Conservation (phyloP, 2,797 vertebrate genomes). For the Amblyopsis hoosieri region DNA sequence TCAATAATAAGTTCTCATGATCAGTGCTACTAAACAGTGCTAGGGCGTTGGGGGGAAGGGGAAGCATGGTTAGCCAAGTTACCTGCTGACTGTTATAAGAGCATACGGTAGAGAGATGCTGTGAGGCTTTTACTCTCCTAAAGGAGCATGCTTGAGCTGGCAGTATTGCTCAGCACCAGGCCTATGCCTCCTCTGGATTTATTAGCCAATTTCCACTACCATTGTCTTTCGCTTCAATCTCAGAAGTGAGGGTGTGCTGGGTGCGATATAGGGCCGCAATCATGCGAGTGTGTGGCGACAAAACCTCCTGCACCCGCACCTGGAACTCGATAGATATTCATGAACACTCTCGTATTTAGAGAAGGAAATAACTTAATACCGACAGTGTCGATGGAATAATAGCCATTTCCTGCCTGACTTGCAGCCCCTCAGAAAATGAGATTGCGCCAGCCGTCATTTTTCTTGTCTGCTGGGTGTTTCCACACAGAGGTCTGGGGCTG, state of each 20-base stretch:
- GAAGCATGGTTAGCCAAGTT: slow-evolving; percentile 46
- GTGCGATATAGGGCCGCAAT: slow-evolving; percentile 93
- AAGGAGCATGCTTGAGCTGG: slow-evolving; percentile 83
- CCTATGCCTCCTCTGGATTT: slow-evolving; percentile 94
- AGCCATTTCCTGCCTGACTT: slow-evolving; percentile 98
- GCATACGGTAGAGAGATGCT: slow-evolving; percentile 46
- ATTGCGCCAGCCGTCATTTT: slow-evolving; percentile 95
- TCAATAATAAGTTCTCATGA: slow-evolving; percentile 34
- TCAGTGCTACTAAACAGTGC: slow-evolving; percentile 27
- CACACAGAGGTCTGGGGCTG: slow-evolving; percentile 76
- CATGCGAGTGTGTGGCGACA: slow-evolving; percentile 82
- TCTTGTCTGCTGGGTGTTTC: slow-evolving; percentile 93
- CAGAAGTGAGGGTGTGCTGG: slow-evolving; percentile 88
- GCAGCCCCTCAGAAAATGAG: slow-evolving; percentile 99
- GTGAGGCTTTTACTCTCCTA: slow-evolving; percentile 79
- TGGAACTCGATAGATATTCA: slow-evolving; percentile 99
- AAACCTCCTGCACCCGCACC: slow-evolving; percentile 86
- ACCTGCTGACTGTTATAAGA: slow-evolving; percentile 47
- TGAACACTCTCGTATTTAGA: slow-evolving; percentile 99
- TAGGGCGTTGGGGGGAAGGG: slow-evolving; percentile 17
- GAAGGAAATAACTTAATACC: slow-evolving; percentile 99
- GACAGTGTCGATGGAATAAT: slow-evolving; percentile 99
- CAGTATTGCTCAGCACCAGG: slow-evolving; percentile 83
- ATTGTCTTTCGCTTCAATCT: slow-evolving; percentile 99
- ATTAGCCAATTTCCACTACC: slow-evolving; percentile 99